Evolutionary conservation across 2,113 vertebrate species (phyloP).

Genomic region (Perccottus glenii): DNA sequence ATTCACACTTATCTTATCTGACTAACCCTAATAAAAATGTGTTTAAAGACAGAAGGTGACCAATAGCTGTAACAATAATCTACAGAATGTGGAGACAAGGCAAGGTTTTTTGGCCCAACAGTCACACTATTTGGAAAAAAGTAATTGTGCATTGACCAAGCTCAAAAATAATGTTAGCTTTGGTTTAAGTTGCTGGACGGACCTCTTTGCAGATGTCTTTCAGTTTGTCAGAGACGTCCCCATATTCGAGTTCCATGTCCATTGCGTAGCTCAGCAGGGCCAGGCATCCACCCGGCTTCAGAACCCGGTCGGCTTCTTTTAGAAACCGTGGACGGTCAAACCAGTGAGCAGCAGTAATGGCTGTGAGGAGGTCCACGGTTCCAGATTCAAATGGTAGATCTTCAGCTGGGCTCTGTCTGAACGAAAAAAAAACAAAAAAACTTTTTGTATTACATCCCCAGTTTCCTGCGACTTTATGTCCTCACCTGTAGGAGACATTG

Average conservation of each 20-base stretch:
- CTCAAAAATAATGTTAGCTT: too few relatives aligned
- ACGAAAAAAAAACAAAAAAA: background rate
- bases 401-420: constrained; percentile 77
- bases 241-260: constrained; percentile 70
- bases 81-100: too few relatives aligned
- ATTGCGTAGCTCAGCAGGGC: constrained; percentile 74
- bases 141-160: too few relatives aligned
- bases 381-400: constrained; percentile 66
- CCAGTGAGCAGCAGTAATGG: constrained; percentile 81
- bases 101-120: too few relatives aligned
- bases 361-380: constrained; percentile 74
- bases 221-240: constrained; percentile 63
- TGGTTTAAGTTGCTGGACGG: background rate
- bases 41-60: background rate
- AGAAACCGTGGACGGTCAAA: constrained; percentile 77
- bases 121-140: too few relatives aligned
- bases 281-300: constrained; percentile 78
- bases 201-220: constrained; percentile 78
- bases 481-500: constrained; percentile 82
- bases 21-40: background rate
- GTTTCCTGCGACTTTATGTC: too few relatives aligned
- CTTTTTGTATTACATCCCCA: too few relatives aligned
- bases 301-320: constrained; percentile 68
- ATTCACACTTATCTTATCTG: too few relatives aligned
- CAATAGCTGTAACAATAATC: too few relatives aligned